A percentile compares a stretch with the other conserved stretches of the same genome.
These are phyloP conservation scores for Dasysyrphus albostriatus DNA, from an alignment of 2,888 invertebrate genomes.

Conservation along the genomic window DNA sequence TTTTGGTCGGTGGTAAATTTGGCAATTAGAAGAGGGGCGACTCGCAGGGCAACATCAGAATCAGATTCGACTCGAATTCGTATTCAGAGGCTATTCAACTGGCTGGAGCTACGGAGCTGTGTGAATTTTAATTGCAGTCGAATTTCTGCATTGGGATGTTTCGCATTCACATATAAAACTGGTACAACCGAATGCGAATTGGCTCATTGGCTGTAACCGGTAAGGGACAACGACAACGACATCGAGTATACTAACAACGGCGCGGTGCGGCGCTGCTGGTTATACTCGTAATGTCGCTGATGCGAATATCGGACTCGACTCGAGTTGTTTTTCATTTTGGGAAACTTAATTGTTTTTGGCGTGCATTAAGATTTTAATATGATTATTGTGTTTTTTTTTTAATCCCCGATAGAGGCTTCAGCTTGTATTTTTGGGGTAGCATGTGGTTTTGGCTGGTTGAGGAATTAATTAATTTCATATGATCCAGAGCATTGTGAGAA, in stretches of 20 bases:
- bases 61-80: constrained; percentile 15
- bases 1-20: constrained; percentile 43
- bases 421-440: not conserved
- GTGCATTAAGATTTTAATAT: constrained; percentile 52
- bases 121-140: constrained; percentile 61
- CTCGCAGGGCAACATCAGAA: constrained; percentile 8
- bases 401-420: not conserved
- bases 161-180: constrained; percentile 20
- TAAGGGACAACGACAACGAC: constrained; percentile 4
- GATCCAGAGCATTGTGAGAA: not conserved
- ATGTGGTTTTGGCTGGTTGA: constrained; percentile 11
- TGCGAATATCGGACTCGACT: constrained; percentile 33
- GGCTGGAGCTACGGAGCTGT: constrained; percentile 5
- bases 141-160: constrained; percentile 40
- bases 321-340: constrained; percentile 48
- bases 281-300: constrained; percentile 19
- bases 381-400: not conserved
- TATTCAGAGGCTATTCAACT: constrained; percentile 47
- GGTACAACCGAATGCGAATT: constrained; percentile 40
- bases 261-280: constrained; percentile 19
- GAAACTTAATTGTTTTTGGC: constrained; percentile 60
- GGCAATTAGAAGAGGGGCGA: constrained; percentile 50
- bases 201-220: constrained; percentile 55
- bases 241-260: not conserved
- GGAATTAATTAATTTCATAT: constrained; percentile 12